Base-by-base conservation (phyloP, 2,797 vertebrate species). In the Lophotriccus pileatus region DNA sequence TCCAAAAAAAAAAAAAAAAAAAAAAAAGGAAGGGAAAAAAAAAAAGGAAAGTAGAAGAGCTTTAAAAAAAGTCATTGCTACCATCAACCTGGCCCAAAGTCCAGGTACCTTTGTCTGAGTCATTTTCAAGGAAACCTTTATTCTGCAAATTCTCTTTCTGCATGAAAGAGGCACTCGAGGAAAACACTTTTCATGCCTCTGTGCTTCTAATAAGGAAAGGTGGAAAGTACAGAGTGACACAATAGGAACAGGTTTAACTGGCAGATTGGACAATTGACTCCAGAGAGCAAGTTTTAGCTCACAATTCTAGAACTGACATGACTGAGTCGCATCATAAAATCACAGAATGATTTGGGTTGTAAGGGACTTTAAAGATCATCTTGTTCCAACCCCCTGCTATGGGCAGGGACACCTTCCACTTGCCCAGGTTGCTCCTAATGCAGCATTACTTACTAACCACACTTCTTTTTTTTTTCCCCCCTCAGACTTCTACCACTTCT, bases 161-260 rank as follows among this genome's bases (percentile, higher is more conserved):
- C 14, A 17, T 15, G 17, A 32, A 69, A 66, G 44, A 41, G 55
- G 18, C n/a, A 24, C 17, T 34, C 39, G 6, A 66, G 37, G 46
- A 73, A 58, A 70, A 25, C 21, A n/a, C 6, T 5, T 44, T 64
- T 11, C 6, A 5, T 8, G 5, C 13, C 10, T 3, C 25, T 56
- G 14, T 59, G 27, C 25, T 24, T 70, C 53, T 41, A 36, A 36
- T 34, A 55, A 44, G 62, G 47, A 56, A 62, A 70, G 22, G 14
- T 5, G 10, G 12, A 46, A 15, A 62, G 19, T 24, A 52, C 1
- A 39, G 1, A 56, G 30, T 62, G 17, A 34, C 23, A 14, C 0
- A 2, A 28, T 0, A 67, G 32, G 20, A 47, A 37, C 23, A 52
- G 30, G 25, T 64, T 78, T 89, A 66, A 50, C 30, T 36, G 23